Base-by-base conservation (phyloP, 2,888 invertebrate genomes). In the Tinea trinotella region DNA sequence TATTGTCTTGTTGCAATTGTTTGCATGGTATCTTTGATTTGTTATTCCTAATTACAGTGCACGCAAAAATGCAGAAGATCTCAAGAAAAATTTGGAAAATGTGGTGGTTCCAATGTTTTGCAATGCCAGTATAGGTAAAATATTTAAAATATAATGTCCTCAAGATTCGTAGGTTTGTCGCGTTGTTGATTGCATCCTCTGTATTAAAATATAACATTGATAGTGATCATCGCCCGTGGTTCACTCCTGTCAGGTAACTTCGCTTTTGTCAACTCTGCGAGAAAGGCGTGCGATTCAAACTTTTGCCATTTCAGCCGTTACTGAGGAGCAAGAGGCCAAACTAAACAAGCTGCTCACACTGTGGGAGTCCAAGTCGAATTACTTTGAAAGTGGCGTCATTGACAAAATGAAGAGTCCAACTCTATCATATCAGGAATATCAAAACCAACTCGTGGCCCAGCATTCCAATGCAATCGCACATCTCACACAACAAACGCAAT, bases 91-190 rank as follows among this genome's bases (percentile, higher is more conserved):
- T 71, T 89, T 99, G 83, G 97, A 97, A 88, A 92, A 92, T 73
- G 96, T 98, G 68, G 97, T 99, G 65, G 95, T 98, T 68, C 97
- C 98, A 65, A 96, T 99, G 93, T 99, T 98, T 89, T 98, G 98
- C 87, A 95, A 95, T 79, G 93, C 98, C 62, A 92, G 93, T 76
- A 89, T 93, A 72, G 92, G 92, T 79, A 88, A 87, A 87, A 79
- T 79, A 81, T 84, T 85, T 84, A 77, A 84, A 83, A 82, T 53
- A 53, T 85, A 85, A 85, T 82, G 84, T 71, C 76, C 73, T 83
- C 81, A 71, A 82, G 80, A 76, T 74, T n/a, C n/a, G 65, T 84
- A 83, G 82, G 84, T 78, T 71, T 79, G 64, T 46, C 19, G 17
- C 13, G 40, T 46, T 46, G 46, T 46, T 46, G 10, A 30, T 30